phyloP scores from a whole-genome alignment of 2,888 invertebrate species.

The Agonopterix heracliana region DNA sequence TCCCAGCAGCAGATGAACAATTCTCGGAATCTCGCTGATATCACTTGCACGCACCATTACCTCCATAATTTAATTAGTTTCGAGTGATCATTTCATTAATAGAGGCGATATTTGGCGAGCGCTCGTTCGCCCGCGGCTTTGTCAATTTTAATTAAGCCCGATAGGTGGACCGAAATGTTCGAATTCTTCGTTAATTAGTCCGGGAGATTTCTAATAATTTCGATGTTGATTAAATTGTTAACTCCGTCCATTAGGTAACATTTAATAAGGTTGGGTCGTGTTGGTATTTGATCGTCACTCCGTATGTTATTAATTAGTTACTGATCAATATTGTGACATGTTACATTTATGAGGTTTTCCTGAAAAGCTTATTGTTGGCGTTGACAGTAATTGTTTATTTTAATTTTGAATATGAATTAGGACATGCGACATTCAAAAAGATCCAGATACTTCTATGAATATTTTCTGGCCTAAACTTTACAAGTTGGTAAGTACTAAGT shows the following conservation, averaged over 20 bases:
- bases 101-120: slow-evolving; percentile 69
- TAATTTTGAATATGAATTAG: no score
- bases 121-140: slow-evolving; percentile 60
- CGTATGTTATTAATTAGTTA: background rate
- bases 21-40: slow-evolving; percentile 31
- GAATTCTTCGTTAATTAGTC: slow-evolving; percentile 75
- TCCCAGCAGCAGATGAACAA: background rate
- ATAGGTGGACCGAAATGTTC: slow-evolving; percentile 74
- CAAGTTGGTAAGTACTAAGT: no score
- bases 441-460: no score
- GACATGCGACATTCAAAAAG: no score
- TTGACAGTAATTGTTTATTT: no score
- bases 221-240: slow-evolving; percentile 42
- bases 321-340: background rate
- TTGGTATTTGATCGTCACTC: slow-evolving; percentile 34
- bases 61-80: slow-evolving; percentile 74
- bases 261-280: slow-evolving; percentile 62
- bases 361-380: no score
- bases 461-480: no score
- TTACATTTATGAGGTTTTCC: background rate
- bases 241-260: slow-evolving; percentile 40
- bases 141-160: slow-evolving; percentile 74
- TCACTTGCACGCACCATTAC: slow-evolving; percentile 72
- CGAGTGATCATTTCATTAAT: slow-evolving; percentile 74
- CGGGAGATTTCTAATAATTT: slow-evolving; percentile 73